phyloP scores from a whole-genome alignment of 2,888 invertebrate species.

The Cheilosia scutellata region DNA sequence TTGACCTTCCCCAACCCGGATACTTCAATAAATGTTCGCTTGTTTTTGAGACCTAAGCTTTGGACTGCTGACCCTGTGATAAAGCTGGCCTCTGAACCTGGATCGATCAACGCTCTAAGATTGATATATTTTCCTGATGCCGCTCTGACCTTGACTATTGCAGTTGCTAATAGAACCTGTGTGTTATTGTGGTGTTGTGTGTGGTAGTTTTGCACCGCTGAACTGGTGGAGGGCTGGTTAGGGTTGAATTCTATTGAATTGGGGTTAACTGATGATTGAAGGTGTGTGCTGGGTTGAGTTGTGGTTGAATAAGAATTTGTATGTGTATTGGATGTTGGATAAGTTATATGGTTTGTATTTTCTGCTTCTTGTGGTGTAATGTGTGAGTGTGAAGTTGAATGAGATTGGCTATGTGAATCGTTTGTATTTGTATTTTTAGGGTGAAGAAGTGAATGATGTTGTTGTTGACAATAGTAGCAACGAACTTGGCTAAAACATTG shows the following conservation, averaged over 20 bases:
- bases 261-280: no score
- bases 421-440: no score
- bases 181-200: background rate
- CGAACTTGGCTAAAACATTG: background rate
- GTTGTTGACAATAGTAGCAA: conserved; percentile 14
- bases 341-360: no score
- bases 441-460: conserved; percentile 1
- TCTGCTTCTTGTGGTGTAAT: no score
- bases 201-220: background rate
- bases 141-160: background rate
- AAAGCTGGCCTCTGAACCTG: conserved; percentile 5
- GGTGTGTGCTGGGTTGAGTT: no score
- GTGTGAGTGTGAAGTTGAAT: no score
- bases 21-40: conserved; percentile 2
- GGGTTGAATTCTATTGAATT: no score
- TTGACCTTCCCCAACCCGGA: conserved; percentile 31
- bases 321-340: no score
- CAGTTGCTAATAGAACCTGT: conserved; percentile 12
- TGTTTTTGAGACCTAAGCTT: background rate
- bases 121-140: background rate
- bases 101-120: conserved; percentile 8
- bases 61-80: conserved; percentile 1
- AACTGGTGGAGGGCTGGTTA: no score
- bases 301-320: no score
- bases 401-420: no score